These are phyloP conservation scores for Eutolmus rufibarbis DNA, from an alignment of 2,888 invertebrate species.

Conservation along the genomic window DNA sequence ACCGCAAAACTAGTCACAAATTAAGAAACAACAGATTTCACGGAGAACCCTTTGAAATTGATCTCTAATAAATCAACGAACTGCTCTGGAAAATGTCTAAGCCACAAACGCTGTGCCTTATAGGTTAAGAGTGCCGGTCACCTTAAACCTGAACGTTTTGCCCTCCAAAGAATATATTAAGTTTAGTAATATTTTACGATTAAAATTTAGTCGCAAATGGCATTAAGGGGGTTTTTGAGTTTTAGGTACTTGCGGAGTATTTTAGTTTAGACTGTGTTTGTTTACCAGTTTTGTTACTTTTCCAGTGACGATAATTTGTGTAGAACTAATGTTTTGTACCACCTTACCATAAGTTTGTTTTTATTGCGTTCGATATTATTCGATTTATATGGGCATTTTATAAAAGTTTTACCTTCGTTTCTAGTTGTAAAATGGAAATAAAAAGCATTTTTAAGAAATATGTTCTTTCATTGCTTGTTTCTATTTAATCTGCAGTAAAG, in stretches of 20 bases:
- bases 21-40: neutral
- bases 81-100: neutral
- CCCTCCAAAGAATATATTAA: neutral
- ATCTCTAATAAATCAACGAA: neutral
- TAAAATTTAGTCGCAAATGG: neutral
- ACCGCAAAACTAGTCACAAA: constrained; percentile 7
- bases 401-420: neutral
- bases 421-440: neutral
- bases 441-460: neutral
- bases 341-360: neutral
- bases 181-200: neutral
- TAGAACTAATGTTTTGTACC: neutral
- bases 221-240: neutral
- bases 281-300: neutral
- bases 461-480: neutral
- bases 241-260: neutral
- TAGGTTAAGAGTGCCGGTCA: neutral
- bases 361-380: neutral
- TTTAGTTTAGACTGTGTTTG: neutral
- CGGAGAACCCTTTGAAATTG: neutral
- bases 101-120: constrained; percentile 17
- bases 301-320: neutral
- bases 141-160: neutral
- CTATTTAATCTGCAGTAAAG: neutral
- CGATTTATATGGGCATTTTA: neutral